Conservation (phyloP, 2,113 vertebrate genomes). For the Cygnus buccinator region DNA sequence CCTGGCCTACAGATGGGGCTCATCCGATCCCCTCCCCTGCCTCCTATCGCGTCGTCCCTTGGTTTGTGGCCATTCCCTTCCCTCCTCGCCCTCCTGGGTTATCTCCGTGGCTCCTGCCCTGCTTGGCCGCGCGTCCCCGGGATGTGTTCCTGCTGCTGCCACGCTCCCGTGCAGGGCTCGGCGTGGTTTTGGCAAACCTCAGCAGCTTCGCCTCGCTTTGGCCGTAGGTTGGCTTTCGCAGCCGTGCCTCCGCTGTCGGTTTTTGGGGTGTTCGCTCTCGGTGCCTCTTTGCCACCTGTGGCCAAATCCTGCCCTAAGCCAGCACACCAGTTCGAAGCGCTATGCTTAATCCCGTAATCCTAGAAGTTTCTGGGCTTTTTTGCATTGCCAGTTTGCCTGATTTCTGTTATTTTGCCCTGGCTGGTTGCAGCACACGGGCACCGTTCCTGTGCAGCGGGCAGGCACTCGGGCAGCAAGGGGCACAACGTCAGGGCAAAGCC, state of each 20-base stretch:
- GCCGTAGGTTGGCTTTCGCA: background rate
- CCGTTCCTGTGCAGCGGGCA: background rate
- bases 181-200: background rate
- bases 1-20: conserved; percentile 21
- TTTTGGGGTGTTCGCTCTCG: background rate
- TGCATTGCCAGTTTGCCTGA: background rate
- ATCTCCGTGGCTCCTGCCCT: background rate
- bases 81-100: background rate
- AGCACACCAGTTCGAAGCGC: background rate
- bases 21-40: background rate
- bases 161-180: background rate
- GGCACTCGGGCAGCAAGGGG: background rate
- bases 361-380: background rate
- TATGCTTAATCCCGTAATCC: background rate
- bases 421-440: too few species aligned
- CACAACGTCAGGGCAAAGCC: background rate
- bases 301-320: background rate
- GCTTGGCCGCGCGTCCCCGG: background rate
- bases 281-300: background rate
- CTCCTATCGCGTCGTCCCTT: background rate
- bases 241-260: rapidly evolving
- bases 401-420: background rate
- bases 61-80: background rate
- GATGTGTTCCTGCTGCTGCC: background rate
- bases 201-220: background rate